Evolutionary conservation across 2,888 invertebrate species (phyloP).

Genomic region (Leucophora obtusa): DNA sequence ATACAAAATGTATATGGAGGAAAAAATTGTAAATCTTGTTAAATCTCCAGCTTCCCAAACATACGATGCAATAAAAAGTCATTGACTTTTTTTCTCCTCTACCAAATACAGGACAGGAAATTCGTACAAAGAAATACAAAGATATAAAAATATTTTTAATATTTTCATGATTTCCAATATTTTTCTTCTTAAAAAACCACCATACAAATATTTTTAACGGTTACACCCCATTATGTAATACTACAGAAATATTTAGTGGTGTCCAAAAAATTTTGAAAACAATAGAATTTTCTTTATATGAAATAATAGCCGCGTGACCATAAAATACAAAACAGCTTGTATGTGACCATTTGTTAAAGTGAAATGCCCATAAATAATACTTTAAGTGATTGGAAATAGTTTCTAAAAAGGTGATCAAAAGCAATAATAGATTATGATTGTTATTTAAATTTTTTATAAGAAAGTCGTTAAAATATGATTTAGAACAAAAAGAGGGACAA

Average conservation of each 20-base stretch:
- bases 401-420: neutral
- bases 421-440: neutral
- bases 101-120: neutral
- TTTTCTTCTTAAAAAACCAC: neutral
- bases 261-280: neutral
- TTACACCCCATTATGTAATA: conserved; percentile 2
- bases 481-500: neutral
- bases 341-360: neutral
- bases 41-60: conserved; percentile 28
- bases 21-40: conserved; percentile 21
- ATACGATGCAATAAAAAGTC: conserved; percentile 44
- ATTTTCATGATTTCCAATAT: neutral
- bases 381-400: conserved; percentile 5
- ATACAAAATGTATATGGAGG: neutral
- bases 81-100: conserved; percentile 37
- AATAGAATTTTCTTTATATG: conserved; percentile 5
- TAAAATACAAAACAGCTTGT: conserved; percentile 13
- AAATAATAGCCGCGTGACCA: neutral
- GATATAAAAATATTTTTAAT: neutral
- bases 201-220: neutral
- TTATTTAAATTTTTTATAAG: neutral
- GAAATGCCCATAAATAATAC: conserved; percentile 32
- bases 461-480: neutral
- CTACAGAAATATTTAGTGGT: neutral
- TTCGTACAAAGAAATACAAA: neutral